Percentiles rank a stretch among this genome's conserved stretches.
phyloP scores from a whole-genome alignment of 2,797 vertebrate species.

The Megaceryle alcyon region DNA sequence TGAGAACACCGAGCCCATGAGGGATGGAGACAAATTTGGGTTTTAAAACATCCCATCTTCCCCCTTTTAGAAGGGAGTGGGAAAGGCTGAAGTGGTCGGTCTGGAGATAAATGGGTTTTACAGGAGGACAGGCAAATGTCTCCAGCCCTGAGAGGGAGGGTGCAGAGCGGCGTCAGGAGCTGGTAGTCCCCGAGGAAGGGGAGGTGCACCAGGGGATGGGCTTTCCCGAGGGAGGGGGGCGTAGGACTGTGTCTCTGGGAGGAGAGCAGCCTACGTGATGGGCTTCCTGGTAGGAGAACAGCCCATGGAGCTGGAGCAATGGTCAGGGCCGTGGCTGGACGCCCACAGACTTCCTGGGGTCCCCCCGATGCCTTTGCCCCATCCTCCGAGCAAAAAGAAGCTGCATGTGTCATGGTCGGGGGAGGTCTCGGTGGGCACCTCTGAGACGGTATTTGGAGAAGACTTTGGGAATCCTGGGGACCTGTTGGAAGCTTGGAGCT shows the following conservation, averaged over 20 bases:
- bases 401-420: rapidly evolving
- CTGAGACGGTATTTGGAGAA: neutral
- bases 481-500: neutral
- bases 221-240: neutral
- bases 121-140: neutral
- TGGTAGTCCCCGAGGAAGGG: neutral
- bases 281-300: neutral
- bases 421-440: neutral
- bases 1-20: constrained; percentile 1
- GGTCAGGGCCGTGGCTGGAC: neutral
- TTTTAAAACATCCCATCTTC: neutral
- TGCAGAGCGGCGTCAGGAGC: neutral
- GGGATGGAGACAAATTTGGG: neutral
- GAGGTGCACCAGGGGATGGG: neutral
- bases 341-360: neutral
- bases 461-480: neutral
- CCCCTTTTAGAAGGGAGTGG: neutral
- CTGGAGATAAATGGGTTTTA: neutral
- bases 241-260: neutral
- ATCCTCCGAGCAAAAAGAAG: neutral
- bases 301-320: neutral
- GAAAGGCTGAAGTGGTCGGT: neutral
- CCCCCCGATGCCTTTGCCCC: neutral
- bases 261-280: neutral
- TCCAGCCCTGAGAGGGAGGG: neutral